These are phyloP conservation scores for Shargacucullia verbasci DNA, from an alignment of 2,888 invertebrate genomes.

Conservation along the genomic window DNA sequence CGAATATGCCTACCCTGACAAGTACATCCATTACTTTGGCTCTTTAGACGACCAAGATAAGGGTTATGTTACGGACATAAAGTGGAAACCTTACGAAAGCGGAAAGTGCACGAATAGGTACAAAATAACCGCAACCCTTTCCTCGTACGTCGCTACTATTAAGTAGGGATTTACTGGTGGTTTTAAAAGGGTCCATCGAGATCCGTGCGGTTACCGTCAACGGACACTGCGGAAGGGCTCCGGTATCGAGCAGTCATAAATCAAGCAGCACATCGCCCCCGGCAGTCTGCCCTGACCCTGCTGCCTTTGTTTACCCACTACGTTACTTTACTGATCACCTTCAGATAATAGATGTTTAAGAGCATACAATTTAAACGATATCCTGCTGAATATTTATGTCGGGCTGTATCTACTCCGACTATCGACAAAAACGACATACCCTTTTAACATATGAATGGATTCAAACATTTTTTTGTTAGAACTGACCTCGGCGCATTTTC, in stretches of 20 bases:
- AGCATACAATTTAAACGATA: slow-evolving; percentile 66
- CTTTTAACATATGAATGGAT: slow-evolving; percentile 73
- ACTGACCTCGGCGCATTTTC: slow-evolving; percentile 79
- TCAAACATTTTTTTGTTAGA: slow-evolving; percentile 66
- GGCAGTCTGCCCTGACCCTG: slow-evolving; percentile 77
- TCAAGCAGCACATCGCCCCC: slow-evolving; percentile 81
- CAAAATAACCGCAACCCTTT: slow-evolving; percentile 51
- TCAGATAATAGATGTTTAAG: slow-evolving; percentile 70
- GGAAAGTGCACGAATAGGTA: slow-evolving; percentile 34
- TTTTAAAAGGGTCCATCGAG: slow-evolving; percentile 70
- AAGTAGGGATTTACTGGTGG: slow-evolving; percentile 61
- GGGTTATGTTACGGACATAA: slow-evolving; percentile 39
- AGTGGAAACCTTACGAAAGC: slow-evolving; percentile 48
- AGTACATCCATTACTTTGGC: slow-evolving; percentile 34
- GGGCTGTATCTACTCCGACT: slow-evolving; percentile 59
- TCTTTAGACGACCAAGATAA: slow-evolving; percentile 42
- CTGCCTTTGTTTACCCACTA: slow-evolving; percentile 77
- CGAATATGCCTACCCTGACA: slow-evolving; percentile 42
- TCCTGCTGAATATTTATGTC: slow-evolving; percentile 67
- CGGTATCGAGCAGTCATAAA: slow-evolving; percentile 82
- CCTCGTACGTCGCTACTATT: slow-evolving; percentile 41
- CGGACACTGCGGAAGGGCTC: slow-evolving; percentile 85
- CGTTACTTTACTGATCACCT: slow-evolving; percentile 72
- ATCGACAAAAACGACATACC: slow-evolving; percentile 65
- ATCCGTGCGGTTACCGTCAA: slow-evolving; percentile 78